phyloP scores from a whole-genome alignment of 1,140 invertebrate genomes.

The Cardiocondyla obscurior region DNA sequence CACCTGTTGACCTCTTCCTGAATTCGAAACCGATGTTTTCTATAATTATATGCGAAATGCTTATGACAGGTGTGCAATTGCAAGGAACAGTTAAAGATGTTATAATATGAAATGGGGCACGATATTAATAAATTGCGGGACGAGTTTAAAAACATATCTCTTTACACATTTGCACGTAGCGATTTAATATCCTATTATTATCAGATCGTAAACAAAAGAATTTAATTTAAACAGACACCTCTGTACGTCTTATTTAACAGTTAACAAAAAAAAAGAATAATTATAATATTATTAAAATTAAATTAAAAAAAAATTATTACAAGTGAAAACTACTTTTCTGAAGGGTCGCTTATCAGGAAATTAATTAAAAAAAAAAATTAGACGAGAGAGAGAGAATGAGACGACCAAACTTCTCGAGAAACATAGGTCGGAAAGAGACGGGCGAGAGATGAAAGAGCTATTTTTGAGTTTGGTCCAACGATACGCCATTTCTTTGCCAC shows the following conservation, averaged over 20 bases:
- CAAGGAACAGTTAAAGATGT: conserved; percentile 32
- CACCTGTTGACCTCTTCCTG: conserved; percentile 64
- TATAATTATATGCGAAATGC: conserved; percentile 61
- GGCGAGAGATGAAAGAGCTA: conserved; percentile 59
- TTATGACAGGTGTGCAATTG: conserved; percentile 36
- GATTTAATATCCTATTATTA: neutral
- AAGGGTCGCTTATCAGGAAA: neutral
- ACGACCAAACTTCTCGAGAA: neutral
- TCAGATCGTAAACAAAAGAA: neutral
- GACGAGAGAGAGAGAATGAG: neutral
- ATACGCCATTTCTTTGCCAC: conserved; percentile 55
- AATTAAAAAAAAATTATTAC: neutral
- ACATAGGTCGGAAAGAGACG: conserved; percentile 38
- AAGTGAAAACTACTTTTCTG: neutral
- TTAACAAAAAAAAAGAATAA: neutral
- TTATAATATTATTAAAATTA: too few relatives aligned
- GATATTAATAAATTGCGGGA: conserved; percentile 50
- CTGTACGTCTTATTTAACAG: neutral
- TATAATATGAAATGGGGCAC: conserved; percentile 33
- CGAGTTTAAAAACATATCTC: neutral
- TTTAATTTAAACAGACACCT: neutral
- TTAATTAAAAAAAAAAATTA: conserved; percentile 1
- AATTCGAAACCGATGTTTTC: conserved; percentile 46
- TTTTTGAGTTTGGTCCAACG: conserved; percentile 62
- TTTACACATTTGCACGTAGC: neutral